Conservation (phyloP, 2,797 vertebrate genomes). For the Phalloptychus januarius region DNA sequence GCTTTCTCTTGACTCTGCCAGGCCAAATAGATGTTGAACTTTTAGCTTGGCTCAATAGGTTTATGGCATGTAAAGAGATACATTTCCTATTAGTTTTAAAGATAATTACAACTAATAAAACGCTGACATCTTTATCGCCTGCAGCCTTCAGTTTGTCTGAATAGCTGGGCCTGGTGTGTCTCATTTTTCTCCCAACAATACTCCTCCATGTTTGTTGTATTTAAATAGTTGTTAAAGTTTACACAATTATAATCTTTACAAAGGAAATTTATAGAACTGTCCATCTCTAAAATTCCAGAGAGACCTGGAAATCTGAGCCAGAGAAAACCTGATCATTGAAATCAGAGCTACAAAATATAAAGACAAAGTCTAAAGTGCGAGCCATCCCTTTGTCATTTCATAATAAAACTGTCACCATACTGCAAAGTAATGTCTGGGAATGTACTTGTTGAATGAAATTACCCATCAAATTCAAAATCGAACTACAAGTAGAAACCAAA, state of each 20-base stretch:
- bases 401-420: not conserved
- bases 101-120: not conserved
- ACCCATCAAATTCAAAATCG: not conserved
- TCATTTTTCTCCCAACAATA: not conserved
- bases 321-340: not conserved
- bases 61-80: not conserved
- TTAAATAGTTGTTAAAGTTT: not conserved
- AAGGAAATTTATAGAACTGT: not conserved
- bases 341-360: not conserved
- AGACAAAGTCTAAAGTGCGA: not conserved
- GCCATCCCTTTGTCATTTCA: not conserved
- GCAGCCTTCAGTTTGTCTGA: not conserved
- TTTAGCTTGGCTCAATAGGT: too few species aligned
- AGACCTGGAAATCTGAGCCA: not conserved
- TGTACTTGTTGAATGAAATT: not conserved
- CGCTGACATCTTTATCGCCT: not conserved
- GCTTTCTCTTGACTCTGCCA: constrained; percentile 13
- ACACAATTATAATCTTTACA: not conserved
- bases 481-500: not conserved
- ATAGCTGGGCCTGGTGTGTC: not conserved
- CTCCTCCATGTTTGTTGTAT: not conserved
- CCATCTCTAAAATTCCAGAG: not conserved
- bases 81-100: not conserved
- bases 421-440: not conserved
- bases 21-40: constrained; percentile 16